A percentile compares a stretch with the other conserved stretches of the same genome.
Evolutionary conservation across 2,888 invertebrate genomes (phyloP).

Genomic region (Zaprionus obscuricornis): DNA sequence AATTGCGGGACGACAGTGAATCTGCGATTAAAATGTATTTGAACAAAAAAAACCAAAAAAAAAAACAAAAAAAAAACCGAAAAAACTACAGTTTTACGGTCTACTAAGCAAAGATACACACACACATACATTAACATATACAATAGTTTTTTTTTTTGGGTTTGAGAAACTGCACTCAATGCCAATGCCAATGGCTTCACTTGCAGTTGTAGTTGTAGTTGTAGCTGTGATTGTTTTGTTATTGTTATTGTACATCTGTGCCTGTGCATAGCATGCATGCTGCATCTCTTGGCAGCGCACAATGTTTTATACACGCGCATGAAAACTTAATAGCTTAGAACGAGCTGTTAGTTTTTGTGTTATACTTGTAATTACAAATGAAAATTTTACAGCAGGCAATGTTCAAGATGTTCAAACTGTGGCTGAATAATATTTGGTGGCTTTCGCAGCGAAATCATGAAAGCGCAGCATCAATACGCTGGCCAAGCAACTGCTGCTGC

Average conservation of each 20-base stretch:
- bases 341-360: slow-evolving; percentile 51
- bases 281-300: slow-evolving; percentile 21
- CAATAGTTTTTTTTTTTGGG: too few species aligned
- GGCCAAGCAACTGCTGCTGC: neutral
- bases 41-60: neutral
- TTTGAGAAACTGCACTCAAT: slow-evolving; percentile 22
- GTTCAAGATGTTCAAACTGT: slow-evolving; percentile 19
- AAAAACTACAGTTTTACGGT: slow-evolving; percentile 52
- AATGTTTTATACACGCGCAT: slow-evolving; percentile 46
- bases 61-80: slow-evolving; percentile 24
- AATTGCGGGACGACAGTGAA: slow-evolving; percentile 60
- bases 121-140: slow-evolving; percentile 14
- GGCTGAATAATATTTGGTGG: slow-evolving; percentile 44
- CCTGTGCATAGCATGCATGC: slow-evolving; percentile 56
- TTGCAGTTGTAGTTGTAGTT: neutral
- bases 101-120: slow-evolving; percentile 56
- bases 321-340: slow-evolving; percentile 79
- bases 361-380: slow-evolving; percentile 62
- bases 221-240: slow-evolving; percentile 10
- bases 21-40: slow-evolving; percentile 30
- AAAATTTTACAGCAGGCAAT: slow-evolving; percentile 47
- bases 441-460: slow-evolving; percentile 72
- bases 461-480: slow-evolving; percentile 62
- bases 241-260: slow-evolving; percentile 9
- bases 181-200: slow-evolving; percentile 25